phyloP scores from a whole-genome alignment of 1,140 invertebrate species.

The Parasteatoda tepidariorum region DNA sequence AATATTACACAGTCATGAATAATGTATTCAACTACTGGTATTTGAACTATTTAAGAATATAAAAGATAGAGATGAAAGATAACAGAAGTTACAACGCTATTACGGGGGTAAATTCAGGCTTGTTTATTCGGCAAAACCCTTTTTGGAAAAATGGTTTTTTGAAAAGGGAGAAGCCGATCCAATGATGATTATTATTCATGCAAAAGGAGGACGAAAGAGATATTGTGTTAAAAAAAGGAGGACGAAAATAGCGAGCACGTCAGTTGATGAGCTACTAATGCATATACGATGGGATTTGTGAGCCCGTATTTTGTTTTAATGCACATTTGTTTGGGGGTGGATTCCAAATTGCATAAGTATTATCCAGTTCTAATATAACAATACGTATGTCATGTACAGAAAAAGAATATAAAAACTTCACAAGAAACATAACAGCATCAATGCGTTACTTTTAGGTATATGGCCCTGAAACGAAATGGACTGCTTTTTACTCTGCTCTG shows the following conservation, averaged over 20 bases:
- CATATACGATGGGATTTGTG: slow-evolving; percentile 17
- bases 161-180: not conserved
- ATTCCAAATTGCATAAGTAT: not conserved
- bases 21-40: too few relatives aligned
- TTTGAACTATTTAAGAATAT: too few relatives aligned
- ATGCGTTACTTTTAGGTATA: too few relatives aligned
- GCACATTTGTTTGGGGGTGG: not conserved
- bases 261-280: slow-evolving; percentile 44
- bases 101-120: slow-evolving; percentile 5
- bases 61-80: too few relatives aligned
- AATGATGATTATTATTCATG: slow-evolving; percentile 51
- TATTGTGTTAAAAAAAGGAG: not conserved
- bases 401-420: too few relatives aligned
- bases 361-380: too few relatives aligned
- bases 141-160: not conserved
- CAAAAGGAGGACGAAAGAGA: slow-evolving; percentile 5
- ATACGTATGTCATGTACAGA: too few relatives aligned
- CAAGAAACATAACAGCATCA: too few relatives aligned
- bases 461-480: too few relatives aligned
- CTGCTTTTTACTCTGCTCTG: too few relatives aligned
- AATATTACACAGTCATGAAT: too few relatives aligned
- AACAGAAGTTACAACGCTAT: slow-evolving; percentile 36
- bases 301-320: slow-evolving; percentile 36
- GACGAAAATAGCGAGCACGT: not conserved
- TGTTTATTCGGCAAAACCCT: slow-evolving; percentile 27